phyloP scores from a whole-genome alignment of 2,113 vertebrate species.

The Pteropus alecto region DNA sequence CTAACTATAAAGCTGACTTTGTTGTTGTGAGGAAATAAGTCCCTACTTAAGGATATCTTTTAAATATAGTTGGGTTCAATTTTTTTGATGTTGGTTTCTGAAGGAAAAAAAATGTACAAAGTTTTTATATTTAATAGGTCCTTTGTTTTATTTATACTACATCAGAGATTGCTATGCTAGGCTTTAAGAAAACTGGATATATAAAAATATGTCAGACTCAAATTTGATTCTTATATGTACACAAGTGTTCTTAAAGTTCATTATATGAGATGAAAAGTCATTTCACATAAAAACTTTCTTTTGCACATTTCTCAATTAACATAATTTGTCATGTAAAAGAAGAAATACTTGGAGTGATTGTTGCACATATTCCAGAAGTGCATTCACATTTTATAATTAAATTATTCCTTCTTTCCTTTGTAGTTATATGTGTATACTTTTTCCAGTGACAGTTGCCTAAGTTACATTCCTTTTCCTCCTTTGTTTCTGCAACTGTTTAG shows the following conservation, averaged over 20 bases:
- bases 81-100: neutral
- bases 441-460: neutral
- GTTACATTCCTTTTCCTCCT: neutral
- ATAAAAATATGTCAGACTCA: neutral
- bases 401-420: neutral
- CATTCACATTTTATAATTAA: neutral
- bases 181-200: slow-evolving; percentile 20
- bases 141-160: neutral
- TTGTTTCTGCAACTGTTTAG: neutral
- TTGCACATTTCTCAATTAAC: neutral
- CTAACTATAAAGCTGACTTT: neutral
- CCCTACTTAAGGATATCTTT: neutral
- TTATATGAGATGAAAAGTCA: neutral
- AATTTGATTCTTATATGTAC: neutral
- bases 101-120: neutral
- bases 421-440: neutral
- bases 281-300: slow-evolving; percentile 17
- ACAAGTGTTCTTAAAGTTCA: neutral
- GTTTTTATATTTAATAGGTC: neutral
- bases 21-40: neutral
- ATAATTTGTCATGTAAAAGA: neutral
- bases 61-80: neutral
- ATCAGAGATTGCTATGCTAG: neutral
- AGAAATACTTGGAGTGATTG: neutral
- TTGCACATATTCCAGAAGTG: neutral